Percentiles rank a stretch among this genome's conserved stretches.
phyloP scores from a whole-genome alignment of 2,797 vertebrate species.

The Myotis pilosus region DNA sequence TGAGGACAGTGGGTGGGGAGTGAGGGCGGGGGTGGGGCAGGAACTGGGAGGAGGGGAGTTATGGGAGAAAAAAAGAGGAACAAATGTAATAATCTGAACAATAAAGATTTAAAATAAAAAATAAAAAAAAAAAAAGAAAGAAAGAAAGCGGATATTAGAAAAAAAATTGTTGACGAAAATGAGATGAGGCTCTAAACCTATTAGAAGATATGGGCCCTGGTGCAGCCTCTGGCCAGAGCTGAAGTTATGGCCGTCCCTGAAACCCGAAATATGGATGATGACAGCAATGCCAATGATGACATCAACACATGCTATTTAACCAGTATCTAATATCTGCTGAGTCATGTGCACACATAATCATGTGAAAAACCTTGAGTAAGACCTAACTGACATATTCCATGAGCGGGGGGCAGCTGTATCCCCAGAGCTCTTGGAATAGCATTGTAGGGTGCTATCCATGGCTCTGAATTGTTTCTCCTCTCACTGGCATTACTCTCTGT shows the following conservation, averaged over 20 bases:
- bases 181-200: neutral
- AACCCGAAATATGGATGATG: neutral
- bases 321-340: neutral
- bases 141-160: neutral
- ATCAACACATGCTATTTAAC: neutral
- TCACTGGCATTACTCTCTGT: neutral
- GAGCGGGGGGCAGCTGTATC: neutral
- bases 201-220: neutral
- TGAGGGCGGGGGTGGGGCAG: no score
- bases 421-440: accelerated
- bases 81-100: no score
- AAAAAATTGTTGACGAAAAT: neutral
- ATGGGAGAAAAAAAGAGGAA: no score
- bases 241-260: neutral
- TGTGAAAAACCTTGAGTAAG: neutral
- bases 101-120: no score
- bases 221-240: neutral
- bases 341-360: neutral
- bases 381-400: neutral
- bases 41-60: no score
- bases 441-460: neutral
- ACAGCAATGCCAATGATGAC: neutral
- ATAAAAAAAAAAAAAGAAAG: no score
- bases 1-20: no score
- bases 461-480: neutral